Conservation (phyloP, 2,888 invertebrate genomes). For the Caenorhabditis angaria region DNA sequence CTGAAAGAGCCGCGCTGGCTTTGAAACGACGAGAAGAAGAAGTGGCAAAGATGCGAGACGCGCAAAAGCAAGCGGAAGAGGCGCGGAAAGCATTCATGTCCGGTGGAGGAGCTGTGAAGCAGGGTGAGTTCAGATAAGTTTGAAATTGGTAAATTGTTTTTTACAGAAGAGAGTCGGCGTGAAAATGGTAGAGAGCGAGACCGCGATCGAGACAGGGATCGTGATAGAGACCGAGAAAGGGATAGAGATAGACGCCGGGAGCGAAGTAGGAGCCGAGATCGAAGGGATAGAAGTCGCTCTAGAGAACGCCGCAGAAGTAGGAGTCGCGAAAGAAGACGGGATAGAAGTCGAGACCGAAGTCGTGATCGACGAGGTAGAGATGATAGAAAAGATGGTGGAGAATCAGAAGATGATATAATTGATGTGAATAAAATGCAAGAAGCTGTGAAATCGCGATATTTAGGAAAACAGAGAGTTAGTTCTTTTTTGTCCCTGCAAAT, state of each 20-base stretch:
- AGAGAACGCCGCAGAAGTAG: slow-evolving; percentile 42
- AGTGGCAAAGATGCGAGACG: slow-evolving; percentile 81
- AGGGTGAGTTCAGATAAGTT: slow-evolving; percentile 10
- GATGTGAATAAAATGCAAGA: slow-evolving; percentile 61
- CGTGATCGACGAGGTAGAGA: slow-evolving; percentile 39
- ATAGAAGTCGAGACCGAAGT: slow-evolving; percentile 27
- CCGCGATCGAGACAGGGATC: slow-evolving; percentile 36
- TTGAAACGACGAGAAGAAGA: slow-evolving; percentile 88
- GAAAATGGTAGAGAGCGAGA: slow-evolving; percentile 32
- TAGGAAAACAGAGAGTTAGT: slow-evolving; percentile 62
- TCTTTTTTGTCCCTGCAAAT: background rate
- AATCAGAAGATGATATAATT: slow-evolving; percentile 38
- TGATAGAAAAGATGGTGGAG: slow-evolving; percentile 11
- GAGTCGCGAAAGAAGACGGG: slow-evolving; percentile 24
- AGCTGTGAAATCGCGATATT: slow-evolving; percentile 64
- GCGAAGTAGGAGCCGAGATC: slow-evolving; percentile 35
- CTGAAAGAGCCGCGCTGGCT: slow-evolving; percentile 89
- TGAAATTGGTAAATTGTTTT: background rate
- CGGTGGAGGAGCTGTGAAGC: slow-evolving; percentile 71
- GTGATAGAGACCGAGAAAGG: slow-evolving; percentile 40
- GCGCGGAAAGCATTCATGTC: slow-evolving; percentile 77
- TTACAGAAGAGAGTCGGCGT: slow-evolving; percentile 8
- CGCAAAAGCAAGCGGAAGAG: slow-evolving; percentile 79
- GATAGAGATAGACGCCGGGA: slow-evolving; percentile 37
- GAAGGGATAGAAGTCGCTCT: slow-evolving; percentile 25